A percentile compares a stretch with the other conserved stretches of the same genome.
Conservation (phyloP, 2,113 vertebrate species). For the Callopanchax toddi region DNA sequence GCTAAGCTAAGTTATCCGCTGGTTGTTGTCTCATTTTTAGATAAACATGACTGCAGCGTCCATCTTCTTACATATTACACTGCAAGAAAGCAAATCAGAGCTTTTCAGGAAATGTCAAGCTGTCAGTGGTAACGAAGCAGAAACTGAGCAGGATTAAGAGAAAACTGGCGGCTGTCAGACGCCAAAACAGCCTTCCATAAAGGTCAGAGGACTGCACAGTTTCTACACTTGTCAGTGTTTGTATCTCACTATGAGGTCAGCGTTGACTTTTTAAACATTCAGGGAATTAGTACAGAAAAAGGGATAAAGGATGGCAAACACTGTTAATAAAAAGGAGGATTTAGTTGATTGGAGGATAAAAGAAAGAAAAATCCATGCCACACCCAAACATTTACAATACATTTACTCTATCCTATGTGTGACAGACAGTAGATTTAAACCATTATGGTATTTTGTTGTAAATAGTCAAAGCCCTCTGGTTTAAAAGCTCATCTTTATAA, state of each 20-base stretch:
- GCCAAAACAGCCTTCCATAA: constrained; percentile 16
- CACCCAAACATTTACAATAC: constrained; percentile 8
- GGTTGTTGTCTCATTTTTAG: background rate
- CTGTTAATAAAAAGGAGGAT: constrained; percentile 27
- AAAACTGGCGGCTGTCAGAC: constrained; percentile 1
- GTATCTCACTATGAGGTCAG: constrained; percentile 8
- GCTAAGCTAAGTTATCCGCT: background rate
- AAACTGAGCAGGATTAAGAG: constrained; percentile 12
- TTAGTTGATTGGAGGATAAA: constrained; percentile 19
- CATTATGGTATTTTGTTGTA: too few relatives aligned
- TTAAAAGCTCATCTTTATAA: too few relatives aligned
- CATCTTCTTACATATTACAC: background rate
- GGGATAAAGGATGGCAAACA: constrained; percentile 48
- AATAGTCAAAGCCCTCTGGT: too few relatives aligned
- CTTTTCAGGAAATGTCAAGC: constrained; percentile 12
- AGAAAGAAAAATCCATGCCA: constrained; percentile 24
- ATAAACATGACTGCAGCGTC: background rate
- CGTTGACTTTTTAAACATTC: constrained; percentile 15
- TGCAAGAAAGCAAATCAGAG: background rate
- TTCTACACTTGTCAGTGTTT: background rate
- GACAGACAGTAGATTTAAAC: too few relatives aligned
- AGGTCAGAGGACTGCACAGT: constrained; percentile 8
- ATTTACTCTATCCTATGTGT: too few relatives aligned
- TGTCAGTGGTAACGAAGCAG: constrained; percentile 12
- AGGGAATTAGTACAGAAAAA: constrained; percentile 51